A percentile compares a stretch with the other conserved stretches of the same genome.
These are phyloP conservation scores for Arctopsyche grandis DNA, from an alignment of 1,140 invertebrate genomes.

Conservation along the genomic window DNA sequence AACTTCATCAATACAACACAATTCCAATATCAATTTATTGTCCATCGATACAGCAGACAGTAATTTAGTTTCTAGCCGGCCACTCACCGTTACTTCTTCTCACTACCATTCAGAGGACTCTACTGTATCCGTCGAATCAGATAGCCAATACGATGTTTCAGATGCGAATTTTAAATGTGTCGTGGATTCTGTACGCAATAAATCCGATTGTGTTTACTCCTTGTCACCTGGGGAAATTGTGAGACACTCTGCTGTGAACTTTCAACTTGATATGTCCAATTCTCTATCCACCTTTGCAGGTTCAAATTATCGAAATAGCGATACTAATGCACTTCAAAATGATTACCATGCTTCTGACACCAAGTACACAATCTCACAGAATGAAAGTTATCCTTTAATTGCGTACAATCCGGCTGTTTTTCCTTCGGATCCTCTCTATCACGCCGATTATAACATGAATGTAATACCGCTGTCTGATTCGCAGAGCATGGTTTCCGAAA, in stretches of 20 bases:
- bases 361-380: constrained; percentile 16
- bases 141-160: constrained; percentile 20
- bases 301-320: neutral
- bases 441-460: constrained; percentile 39
- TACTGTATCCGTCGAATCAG: neutral
- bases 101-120: constrained; percentile 32
- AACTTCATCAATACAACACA: constrained; percentile 40
- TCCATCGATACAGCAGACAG: constrained; percentile 33
- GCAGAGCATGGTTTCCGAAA: constrained; percentile 20
- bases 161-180: neutral
- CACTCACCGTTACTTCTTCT: constrained; percentile 2
- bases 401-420: constrained; percentile 22
- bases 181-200: neutral
- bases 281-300: neutral
- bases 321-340: neutral
- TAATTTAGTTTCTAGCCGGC: neutral
- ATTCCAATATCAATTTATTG: constrained; percentile 22
- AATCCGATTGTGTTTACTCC: constrained; percentile 16
- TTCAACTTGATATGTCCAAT: constrained; percentile 19
- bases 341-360: constrained; percentile 20
- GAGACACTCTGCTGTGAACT: neutral
- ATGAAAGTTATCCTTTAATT: constrained; percentile 23
- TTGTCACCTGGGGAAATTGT: neutral
- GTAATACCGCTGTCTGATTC: constrained; percentile 27
- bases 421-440: constrained; percentile 3